phyloP scores from a whole-genome alignment of 1,140 invertebrate species.

The Caenorhabditis elegans region WBcel235 BX284603.4:5439501-5440000 shows the following conservation, averaged over 20 bases:
- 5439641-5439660: not conserved
- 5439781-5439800: conserved; percentile 11
- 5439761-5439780: too few species aligned
- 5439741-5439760: too few species aligned
- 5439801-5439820: too few species aligned
- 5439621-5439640: not conserved
- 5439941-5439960: not conserved
- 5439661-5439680: conserved; percentile 16
- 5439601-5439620: not conserved
- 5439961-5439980: too few species aligned
- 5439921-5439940: not conserved
- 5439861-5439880: not conserved
- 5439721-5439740: not conserved
- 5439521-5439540: conserved; percentile 11
- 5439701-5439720: not conserved
- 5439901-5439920: not conserved
- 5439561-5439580: conserved; percentile 6
- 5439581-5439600: not conserved
- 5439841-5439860: too few species aligned
- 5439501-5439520: not conserved
- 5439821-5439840: too few species aligned
- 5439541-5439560: conserved; percentile 7
- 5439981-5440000: too few species aligned
- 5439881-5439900: not conserved
- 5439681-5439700: not conserved